These are phyloP conservation scores for Notiomystis cincta DNA, from an alignment of 2,113 vertebrate species.

Conservation along the genomic window DNA sequence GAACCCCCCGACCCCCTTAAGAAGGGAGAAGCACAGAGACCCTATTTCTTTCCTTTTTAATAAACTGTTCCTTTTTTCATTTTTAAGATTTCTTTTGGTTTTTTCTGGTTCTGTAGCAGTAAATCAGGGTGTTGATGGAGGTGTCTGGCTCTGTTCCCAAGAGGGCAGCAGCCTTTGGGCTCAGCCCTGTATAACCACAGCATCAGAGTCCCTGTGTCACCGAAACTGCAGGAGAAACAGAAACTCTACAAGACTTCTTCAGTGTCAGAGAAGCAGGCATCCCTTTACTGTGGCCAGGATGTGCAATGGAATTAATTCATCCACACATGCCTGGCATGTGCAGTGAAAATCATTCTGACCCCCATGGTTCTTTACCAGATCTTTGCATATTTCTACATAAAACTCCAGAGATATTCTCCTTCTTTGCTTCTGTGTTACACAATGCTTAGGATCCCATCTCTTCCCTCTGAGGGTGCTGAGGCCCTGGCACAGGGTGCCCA, in stretches of 20 bases:
- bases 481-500: background rate
- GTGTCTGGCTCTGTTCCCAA: background rate
- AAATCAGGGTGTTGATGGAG: background rate
- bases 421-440: background rate
- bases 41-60: background rate
- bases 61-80: background rate
- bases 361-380: background rate
- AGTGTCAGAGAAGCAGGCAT: background rate
- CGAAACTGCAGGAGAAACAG: background rate
- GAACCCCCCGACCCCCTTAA: accelerated
- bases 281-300: background rate
- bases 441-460: accelerated
- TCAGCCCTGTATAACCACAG: background rate
- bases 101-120: background rate
- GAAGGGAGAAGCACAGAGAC: background rate
- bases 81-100: background rate
- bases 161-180: background rate
- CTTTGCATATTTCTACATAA: background rate
- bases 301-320: background rate
- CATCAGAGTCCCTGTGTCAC: accelerated
- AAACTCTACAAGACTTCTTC: background rate
- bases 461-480: background rate
- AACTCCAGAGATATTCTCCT: background rate
- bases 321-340: background rate
- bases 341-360: background rate